Evolutionary conservation across 2,797 vertebrate species (phyloP), one percentile per base, ranked within the genome.

Genomic region (Cercopithecus diana): DNA sequence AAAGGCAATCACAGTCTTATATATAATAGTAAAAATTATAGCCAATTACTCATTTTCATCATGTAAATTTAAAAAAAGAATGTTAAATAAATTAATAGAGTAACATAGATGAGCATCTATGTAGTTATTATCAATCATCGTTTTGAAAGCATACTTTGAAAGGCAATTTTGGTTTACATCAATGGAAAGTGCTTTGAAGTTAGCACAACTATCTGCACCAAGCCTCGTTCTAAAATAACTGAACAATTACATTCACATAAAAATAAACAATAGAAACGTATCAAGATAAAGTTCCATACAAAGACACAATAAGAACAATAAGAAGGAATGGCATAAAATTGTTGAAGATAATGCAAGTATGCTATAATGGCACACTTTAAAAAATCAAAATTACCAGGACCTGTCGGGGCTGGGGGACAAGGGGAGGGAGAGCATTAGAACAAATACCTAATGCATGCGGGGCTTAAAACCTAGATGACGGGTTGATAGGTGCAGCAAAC

Each of bases 101-200:
- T 36, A 92, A n/a, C 26, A 88, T 80, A n/a, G 82, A 67, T 67
- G 76, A 43, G 3, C 12, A 15, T 58, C 12, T 81, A 41, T 80
- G 45, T 1, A 45, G 24, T 86, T 82, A 92, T 30, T 88, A 82
- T 43, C 77, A 81, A 77, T 61, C 6, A 79, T 39, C 4, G 1
- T 72, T 89, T 85, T 85, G 39, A 86, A 93, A 10, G 48, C 11
- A 82, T 77, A 92, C 7, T 48, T 92, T 48, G 80, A 93, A 93
- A 92, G 30, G 36, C 36, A 70, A n/a, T 94, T 89, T 77, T 52
- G 57, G 26, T 86, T 96, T 83, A 80, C 7, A 90, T 73, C 26
- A 84, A 80, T 75, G 22, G n/a, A 93, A 15, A 61, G 3, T 39
- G 75, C 70, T 86, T 90, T 88, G 72, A 96, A 39, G 5, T 50